These are phyloP conservation scores for Hydrolagus affinis DNA, from an alignment of 2,113 vertebrate genomes.

Conservation along the genomic window DNA sequence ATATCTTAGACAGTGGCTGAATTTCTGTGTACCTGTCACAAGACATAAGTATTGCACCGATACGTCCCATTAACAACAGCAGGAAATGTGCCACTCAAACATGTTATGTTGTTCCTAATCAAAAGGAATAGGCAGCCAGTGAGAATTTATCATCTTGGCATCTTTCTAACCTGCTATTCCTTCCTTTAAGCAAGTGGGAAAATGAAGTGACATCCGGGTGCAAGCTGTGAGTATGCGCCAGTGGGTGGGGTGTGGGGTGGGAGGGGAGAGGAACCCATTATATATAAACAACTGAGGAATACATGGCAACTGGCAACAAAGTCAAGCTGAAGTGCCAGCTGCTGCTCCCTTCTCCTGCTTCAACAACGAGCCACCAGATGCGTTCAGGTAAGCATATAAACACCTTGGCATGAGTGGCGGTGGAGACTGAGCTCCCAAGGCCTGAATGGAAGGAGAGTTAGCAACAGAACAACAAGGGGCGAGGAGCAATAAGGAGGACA, in stretches of 20 bases:
- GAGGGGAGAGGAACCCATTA: not conserved
- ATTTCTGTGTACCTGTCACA: too few species aligned
- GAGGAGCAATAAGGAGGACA: too few species aligned
- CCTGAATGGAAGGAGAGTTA: not conserved
- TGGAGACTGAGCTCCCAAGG: slow-evolving; percentile 3
- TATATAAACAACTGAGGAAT: slow-evolving; percentile 16
- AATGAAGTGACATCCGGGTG: not conserved
- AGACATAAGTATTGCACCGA: too few species aligned
- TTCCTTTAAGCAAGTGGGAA: not conserved
- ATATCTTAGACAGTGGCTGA: too few species aligned
- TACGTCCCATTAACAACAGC: too few species aligned
- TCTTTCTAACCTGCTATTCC: not conserved
- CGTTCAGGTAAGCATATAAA: not conserved
- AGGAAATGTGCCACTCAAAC: too few species aligned
- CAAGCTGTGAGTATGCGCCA: not conserved
- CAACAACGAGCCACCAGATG: slow-evolving; percentile 13
- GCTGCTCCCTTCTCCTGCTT: not conserved
- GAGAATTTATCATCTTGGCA: too few species aligned
- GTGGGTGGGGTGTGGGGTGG: too few species aligned
- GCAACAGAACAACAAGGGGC: too few species aligned
- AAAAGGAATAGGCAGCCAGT: too few species aligned
- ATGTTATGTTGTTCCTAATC: too few species aligned
- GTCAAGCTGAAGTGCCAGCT: not conserved
- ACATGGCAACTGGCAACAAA: not conserved
- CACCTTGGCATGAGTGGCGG: not conserved